Evolutionary conservation across 2,888 invertebrate genomes (phyloP).

Genomic region (Drosophila sordidapex): DNA sequence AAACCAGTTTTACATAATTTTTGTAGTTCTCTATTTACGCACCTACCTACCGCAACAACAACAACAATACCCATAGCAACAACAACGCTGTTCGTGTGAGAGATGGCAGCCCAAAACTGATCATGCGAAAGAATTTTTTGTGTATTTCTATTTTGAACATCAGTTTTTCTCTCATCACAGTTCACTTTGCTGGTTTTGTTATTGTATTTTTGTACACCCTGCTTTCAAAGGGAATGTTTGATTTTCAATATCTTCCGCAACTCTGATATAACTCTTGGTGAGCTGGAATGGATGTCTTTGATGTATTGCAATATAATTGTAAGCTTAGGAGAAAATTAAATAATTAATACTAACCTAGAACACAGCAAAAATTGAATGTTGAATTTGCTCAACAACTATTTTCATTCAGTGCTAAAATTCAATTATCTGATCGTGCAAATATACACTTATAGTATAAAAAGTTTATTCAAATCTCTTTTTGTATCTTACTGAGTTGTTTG

Average conservation of each 20-base stretch:
- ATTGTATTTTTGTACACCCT: constrained; percentile 25
- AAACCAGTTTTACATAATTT: constrained; percentile 53
- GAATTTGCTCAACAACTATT: not conserved
- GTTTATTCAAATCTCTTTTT: not conserved
- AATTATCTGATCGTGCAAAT: not conserved
- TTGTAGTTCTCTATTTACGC: constrained; percentile 37
- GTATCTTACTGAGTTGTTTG: not conserved
- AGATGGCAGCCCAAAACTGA: constrained; percentile 62
- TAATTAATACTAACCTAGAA: not conserved
- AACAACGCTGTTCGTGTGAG: constrained; percentile 17
- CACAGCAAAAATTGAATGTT: not conserved
- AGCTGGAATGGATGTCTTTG: not conserved
- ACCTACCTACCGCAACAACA: constrained; percentile 24
- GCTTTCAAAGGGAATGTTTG: not conserved
- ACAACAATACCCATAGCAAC: constrained; percentile 8
- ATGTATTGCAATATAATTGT: not conserved
- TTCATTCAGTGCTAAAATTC: not conserved
- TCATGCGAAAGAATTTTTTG: constrained; percentile 73
- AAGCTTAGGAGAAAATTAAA: not conserved
- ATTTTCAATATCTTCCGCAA: not conserved
- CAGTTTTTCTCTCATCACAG: constrained; percentile 44
- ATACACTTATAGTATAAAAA: not conserved
- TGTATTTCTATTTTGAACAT: constrained; percentile 42
- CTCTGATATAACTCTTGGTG: not conserved
- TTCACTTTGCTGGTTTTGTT: not conserved